Conservation (phyloP, 2,888 invertebrate species). For the Papilio elwesi region DNA sequence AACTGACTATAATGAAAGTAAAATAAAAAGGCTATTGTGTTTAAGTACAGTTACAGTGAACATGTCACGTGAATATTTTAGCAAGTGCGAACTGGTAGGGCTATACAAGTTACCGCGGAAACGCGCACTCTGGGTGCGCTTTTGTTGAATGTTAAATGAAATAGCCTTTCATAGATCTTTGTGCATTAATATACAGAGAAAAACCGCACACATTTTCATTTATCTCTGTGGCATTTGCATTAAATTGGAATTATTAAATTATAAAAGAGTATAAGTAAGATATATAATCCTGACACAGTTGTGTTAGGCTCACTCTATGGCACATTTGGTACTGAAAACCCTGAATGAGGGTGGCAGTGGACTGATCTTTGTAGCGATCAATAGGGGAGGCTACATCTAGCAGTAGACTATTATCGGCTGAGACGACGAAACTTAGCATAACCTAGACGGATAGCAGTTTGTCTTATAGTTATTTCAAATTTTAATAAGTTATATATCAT, state of each 20-base stretch:
- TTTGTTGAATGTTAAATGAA: slow-evolving; percentile 14
- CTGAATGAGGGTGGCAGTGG: no score
- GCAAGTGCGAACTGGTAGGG: neutral
- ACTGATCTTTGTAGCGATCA: no score
- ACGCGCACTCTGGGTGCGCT: slow-evolving; percentile 15
- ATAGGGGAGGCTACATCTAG: no score
- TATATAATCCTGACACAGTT: no score
- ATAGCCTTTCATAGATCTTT: neutral
- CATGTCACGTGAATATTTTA: slow-evolving; percentile 7
- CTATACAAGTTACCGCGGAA: neutral
- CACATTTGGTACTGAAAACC: no score
- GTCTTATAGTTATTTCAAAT: no score
- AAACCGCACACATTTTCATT: neutral
- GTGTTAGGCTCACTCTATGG: no score
- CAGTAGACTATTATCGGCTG: no score
- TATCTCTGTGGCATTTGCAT: neutral
- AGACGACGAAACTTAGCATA: no score
- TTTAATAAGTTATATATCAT: no score
- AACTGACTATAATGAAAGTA: neutral
- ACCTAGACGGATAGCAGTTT: no score
- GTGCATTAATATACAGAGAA: slow-evolving; percentile 1
- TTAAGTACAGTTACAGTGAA: neutral
- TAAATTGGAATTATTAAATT: neutral
- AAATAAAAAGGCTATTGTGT: neutral
- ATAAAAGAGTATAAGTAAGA: neutral